Percentiles rank a stretch among this genome's conserved stretches.
phyloP scores from a whole-genome alignment of 2,888 invertebrate species.

The Melanotus villosus region DNA sequence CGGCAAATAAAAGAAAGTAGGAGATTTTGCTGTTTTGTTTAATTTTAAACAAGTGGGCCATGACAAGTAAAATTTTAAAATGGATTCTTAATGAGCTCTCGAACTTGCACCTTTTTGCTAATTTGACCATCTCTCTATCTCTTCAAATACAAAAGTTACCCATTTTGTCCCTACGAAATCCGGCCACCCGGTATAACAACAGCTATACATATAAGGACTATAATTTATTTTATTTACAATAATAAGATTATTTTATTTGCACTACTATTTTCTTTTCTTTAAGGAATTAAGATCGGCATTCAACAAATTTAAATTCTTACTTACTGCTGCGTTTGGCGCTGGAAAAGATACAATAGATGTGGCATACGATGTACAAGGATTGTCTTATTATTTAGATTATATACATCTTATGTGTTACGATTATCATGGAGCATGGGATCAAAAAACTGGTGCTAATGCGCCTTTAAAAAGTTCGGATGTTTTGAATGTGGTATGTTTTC shows the following conservation, averaged over 20 bases:
- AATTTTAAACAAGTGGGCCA: too few relatives aligned
- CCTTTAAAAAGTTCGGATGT: constrained; percentile 77
- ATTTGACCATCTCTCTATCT: too few relatives aligned
- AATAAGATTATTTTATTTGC: too few relatives aligned
- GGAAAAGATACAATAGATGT: constrained; percentile 81
- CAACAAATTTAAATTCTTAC: constrained; percentile 75
- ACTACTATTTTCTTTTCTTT: constrained; percentile 36
- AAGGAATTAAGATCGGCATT: constrained; percentile 83
- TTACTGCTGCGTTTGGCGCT: constrained; percentile 89
- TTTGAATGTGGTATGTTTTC: constrained; percentile 76
- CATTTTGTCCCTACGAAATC: too few relatives aligned
- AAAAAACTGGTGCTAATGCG: constrained; percentile 82
- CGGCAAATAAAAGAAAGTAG: too few relatives aligned
- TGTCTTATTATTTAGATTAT: constrained; percentile 78
- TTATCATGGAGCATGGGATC: constrained; percentile 90
- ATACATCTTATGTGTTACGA: constrained; percentile 93
- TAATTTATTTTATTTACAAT: too few relatives aligned
- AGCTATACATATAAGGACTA: too few relatives aligned
- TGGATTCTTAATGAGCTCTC: too few relatives aligned
- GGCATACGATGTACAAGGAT: constrained; percentile 82
- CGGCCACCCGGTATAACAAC: neutral
- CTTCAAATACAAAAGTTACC: too few relatives aligned
- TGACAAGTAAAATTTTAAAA: too few relatives aligned
- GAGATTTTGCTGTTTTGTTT: too few relatives aligned
- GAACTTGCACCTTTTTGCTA: too few relatives aligned